Evolutionary conservation across 2,888 invertebrate genomes (phyloP), one percentile per base, ranked within the genome.

Genomic region (Lypha dubia): DNA sequence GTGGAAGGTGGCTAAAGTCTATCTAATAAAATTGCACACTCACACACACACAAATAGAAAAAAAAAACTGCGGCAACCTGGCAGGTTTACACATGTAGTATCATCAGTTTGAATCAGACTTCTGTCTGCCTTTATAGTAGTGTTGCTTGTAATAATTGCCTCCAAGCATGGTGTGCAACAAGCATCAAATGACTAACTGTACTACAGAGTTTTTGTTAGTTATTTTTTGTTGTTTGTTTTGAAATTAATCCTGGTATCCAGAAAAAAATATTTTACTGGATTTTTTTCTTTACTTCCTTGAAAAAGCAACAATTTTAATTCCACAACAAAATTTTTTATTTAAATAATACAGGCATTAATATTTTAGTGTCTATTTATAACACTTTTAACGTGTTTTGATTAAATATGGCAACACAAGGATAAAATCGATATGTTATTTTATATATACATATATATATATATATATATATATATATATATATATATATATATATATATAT

Each of bases 111-210:
- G 24, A 22, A 62, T 73, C 53, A 41, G 60, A 32, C 71, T 32
- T 65, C 58, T 67, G 56, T 44, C 58, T 58, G 32, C 32, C 28
- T 70, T 35, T 58, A 20, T 17, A 20, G 67, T 67, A 13, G 65
- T 38, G 35, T 15, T 24, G 56, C 7, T n/a, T 44, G 38, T 65
- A 71, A 56, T 65, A 65, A n/a, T 51, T 68, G 35, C 58, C 6
- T 46, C 22, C 28, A 17, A 41, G 22, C 15, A 17, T 17, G 22
- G 56, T 22, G 41, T 75, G 79, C 79, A 75, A 74, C 79, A 79
- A 70, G 79, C 83, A 71, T 65, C 62, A 67, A 76, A 67, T 80
- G 79, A 62, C 75, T 71, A 79, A 79, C 60, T 65, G 44, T 51
- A 67, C 49, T 41, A 65, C 56, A 58, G 15, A 24, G 0, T 53